phyloP scores from a whole-genome alignment of 2,797 vertebrate genomes.

The Rhadinocentrus ornatus region DNA sequence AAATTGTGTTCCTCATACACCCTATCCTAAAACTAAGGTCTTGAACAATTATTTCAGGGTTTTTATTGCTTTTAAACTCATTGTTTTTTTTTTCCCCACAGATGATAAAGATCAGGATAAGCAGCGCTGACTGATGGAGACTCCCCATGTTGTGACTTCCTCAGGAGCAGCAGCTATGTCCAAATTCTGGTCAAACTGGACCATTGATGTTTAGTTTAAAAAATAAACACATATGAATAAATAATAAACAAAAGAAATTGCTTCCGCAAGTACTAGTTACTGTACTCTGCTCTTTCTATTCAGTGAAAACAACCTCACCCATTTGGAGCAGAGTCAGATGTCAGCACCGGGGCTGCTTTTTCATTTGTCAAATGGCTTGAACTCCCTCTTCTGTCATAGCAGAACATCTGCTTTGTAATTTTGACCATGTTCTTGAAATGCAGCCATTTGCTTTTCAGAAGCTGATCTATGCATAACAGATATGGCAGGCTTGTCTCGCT shows the following conservation, averaged over 20 bases:
- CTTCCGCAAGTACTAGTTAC: not conserved
- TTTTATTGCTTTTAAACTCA: not conserved
- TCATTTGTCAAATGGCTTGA: constrained; percentile 38
- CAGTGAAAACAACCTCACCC: constrained; percentile 43
- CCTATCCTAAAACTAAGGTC: not conserved
- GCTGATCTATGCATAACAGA: constrained; percentile 36
- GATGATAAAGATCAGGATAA: constrained; percentile 22
- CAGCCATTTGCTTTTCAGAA: constrained; percentile 55
- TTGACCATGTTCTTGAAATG: constrained; percentile 62
- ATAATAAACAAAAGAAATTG: not conserved
- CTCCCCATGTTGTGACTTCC: constrained; percentile 14
- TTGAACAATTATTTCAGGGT: not conserved
- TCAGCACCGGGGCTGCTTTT: constrained; percentile 28
- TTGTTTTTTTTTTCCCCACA: not conserved
- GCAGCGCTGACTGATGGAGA: constrained; percentile 5
- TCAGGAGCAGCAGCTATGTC: not conserved
- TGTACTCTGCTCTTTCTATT: constrained; percentile 6
- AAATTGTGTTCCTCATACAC: not conserved
- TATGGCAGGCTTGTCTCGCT: constrained; percentile 13
- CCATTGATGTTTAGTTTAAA: constrained; percentile 2
- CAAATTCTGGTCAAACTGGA: constrained; percentile 14
- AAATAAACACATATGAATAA: constrained; percentile 26
- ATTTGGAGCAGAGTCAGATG: constrained; percentile 39
- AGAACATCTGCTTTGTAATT: constrained; percentile 76
- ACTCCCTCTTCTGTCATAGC: constrained; percentile 38